These are phyloP conservation scores for Actenoides lindsayi DNA, from an alignment of 2,113 vertebrate species.

Conservation along the genomic window DNA sequence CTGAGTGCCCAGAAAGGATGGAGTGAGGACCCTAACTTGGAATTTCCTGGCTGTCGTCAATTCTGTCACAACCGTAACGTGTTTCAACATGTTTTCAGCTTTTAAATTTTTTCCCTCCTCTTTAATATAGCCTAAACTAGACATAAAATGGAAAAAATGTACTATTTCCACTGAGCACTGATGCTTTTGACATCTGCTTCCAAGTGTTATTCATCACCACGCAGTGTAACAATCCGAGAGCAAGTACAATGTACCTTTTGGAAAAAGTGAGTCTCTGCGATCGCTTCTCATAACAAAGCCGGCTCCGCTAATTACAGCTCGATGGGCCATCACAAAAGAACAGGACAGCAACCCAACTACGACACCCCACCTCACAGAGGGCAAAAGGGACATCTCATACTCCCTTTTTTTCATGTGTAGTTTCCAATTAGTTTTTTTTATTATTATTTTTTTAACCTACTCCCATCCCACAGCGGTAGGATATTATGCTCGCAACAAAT, in stretches of 20 bases:
- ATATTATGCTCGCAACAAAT: background rate
- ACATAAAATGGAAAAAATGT: constrained; percentile 77
- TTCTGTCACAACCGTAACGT: constrained; percentile 43
- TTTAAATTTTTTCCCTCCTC: constrained; percentile 61
- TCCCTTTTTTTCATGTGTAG: background rate
- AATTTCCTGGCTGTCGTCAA: constrained; percentile 66
- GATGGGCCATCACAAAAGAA: background rate
- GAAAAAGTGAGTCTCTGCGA: constrained; percentile 72
- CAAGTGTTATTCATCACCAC: constrained; percentile 78
- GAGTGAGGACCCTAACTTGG: constrained; percentile 48
- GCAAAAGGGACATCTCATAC: background rate
- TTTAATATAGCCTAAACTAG: constrained; percentile 69
- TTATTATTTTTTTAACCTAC: background rate
- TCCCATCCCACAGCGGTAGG: background rate
- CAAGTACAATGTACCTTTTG: constrained; percentile 74
- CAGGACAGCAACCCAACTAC: constrained; percentile 44
- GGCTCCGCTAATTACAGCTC: constrained; percentile 34
- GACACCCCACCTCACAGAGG: background rate
- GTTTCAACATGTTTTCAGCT: constrained; percentile 70
- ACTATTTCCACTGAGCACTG: constrained; percentile 70
- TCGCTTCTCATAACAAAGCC: constrained; percentile 60
- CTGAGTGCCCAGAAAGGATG: constrained; percentile 47
- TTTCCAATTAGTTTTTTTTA: background rate
- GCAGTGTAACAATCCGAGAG: constrained; percentile 65
- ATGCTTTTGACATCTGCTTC: constrained; percentile 76